Percentiles rank a stretch among this genome's conserved stretches.
phyloP scores from a whole-genome alignment of 2,797 vertebrate species.

The Microctenopoma stevenorrisi region DNA sequence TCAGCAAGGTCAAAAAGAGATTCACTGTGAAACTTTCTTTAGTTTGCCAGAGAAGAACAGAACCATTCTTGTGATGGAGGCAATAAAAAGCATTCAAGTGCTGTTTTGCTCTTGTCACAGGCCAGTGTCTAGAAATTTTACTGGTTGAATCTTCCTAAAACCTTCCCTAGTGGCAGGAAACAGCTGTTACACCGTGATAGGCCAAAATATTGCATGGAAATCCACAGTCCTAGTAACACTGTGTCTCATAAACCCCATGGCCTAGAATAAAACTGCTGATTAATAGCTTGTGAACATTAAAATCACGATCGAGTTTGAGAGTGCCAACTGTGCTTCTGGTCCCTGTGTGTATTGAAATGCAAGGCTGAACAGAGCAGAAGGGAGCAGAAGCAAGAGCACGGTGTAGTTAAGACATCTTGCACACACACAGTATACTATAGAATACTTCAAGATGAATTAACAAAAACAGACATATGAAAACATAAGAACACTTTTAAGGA shows the following conservation, averaged over 20 bases:
- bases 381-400: not conserved
- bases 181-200: slow-evolving; percentile 55
- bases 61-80: slow-evolving; percentile 9
- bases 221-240: slow-evolving; percentile 56
- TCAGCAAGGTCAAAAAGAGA: not conserved
- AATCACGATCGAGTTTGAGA: slow-evolving; percentile 65
- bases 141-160: slow-evolving; percentile 37
- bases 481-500: slow-evolving; percentile 36
- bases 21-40: not conserved
- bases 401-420: slow-evolving; percentile 14
- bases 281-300: slow-evolving; percentile 78
- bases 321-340: slow-evolving; percentile 64
- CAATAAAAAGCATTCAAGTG: slow-evolving; percentile 20
- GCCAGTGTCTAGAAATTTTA: slow-evolving; percentile 46
- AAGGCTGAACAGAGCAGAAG: slow-evolving; percentile 8
- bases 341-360: slow-evolving; percentile 43
- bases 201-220: slow-evolving; percentile 25
- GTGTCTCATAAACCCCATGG: slow-evolving; percentile 71
- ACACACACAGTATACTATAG: not conserved
- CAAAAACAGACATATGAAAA: slow-evolving; percentile 48
- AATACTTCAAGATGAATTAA: slow-evolving; percentile 25
- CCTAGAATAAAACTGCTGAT: slow-evolving; percentile 75
- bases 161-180: slow-evolving; percentile 37
- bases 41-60: slow-evolving; percentile 10
- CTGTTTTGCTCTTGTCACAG: slow-evolving; percentile 26